Conservation (phyloP, 2,113 vertebrate species). For the Amphiprion percula region DNA sequence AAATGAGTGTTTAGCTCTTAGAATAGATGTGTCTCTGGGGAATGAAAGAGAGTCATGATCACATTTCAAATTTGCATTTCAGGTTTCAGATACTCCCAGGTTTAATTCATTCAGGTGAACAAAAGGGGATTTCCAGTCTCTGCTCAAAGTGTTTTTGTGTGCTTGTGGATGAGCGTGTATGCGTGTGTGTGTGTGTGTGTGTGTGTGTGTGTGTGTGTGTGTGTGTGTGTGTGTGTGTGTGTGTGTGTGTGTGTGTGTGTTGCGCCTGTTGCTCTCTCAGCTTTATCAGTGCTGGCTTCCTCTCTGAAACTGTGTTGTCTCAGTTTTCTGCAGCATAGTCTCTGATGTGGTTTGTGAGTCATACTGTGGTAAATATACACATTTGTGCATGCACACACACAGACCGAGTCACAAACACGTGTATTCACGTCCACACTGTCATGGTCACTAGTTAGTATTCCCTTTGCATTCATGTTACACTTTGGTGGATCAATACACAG, state of each 20-base stretch:
- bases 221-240: neutral
- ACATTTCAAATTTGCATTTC: neutral
- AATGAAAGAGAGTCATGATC: constrained; percentile 13
- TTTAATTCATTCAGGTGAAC: constrained; percentile 68
- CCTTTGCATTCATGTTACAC: constrained; percentile 21
- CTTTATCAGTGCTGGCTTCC: constrained; percentile 79
- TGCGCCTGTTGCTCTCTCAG: constrained; percentile 70
- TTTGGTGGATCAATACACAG: constrained; percentile 26
- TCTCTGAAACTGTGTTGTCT: constrained; percentile 83
- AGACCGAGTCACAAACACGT: constrained; percentile 30
- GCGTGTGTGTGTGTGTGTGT: constrained; percentile 4
- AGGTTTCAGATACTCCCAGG: constrained; percentile 29
- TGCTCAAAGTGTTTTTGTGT: constrained; percentile 37
- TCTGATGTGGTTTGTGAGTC: constrained; percentile 83
- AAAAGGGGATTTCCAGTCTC: constrained; percentile 68
- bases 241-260: constrained; percentile 30
- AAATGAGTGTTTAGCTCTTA: neutral
- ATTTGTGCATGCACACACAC: constrained; percentile 54
- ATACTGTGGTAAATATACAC: constrained; percentile 78
- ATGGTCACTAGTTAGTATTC: constrained; percentile 47
- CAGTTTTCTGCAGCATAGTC: constrained; percentile 71
- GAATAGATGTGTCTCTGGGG: neutral
- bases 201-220: constrained; percentile 1
- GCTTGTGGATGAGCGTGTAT: neutral
- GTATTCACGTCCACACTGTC: constrained; percentile 26